Percentiles rank a stretch among this genome's conserved stretches.
These are phyloP conservation scores for Drosophila tsacasi DNA, from an alignment of 1,140 invertebrate genomes.

Conservation along the genomic window DNA sequence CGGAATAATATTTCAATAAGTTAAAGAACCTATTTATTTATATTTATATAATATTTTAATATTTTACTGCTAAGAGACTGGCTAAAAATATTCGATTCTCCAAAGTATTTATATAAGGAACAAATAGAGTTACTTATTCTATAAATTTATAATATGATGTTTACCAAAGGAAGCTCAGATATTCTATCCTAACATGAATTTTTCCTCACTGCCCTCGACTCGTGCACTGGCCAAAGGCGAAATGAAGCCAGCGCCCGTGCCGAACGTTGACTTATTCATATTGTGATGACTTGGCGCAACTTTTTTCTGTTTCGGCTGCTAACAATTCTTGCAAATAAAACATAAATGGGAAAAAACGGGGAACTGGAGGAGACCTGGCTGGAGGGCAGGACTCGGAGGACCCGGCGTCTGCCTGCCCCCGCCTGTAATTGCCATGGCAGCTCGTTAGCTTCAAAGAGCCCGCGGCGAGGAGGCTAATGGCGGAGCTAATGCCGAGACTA, in stretches of 20 bases:
- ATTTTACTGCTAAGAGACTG: too few relatives aligned
- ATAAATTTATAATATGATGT: neutral
- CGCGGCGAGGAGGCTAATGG: slow-evolving; percentile 43
- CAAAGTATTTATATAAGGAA: too few relatives aligned
- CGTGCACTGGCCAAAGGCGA: neutral
- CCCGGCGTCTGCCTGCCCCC: slow-evolving; percentile 21
- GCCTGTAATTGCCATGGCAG: slow-evolving; percentile 76
- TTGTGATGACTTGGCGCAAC: slow-evolving; percentile 45
- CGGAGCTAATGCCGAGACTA: slow-evolving; percentile 41
- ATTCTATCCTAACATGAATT: neutral
- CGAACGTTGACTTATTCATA: slow-evolving; percentile 55
- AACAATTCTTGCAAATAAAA: slow-evolving; percentile 35
- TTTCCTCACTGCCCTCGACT: slow-evolving; percentile 2
- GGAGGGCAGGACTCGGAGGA: slow-evolving; percentile 16
- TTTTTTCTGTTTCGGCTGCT: slow-evolving; percentile 42
- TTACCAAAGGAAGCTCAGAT: neutral
- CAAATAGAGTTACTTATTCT: too few relatives aligned
- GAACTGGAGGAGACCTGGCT: slow-evolving; percentile 2
- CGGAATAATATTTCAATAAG: too few relatives aligned
- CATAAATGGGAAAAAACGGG: slow-evolving; percentile 29
- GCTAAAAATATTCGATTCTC: too few relatives aligned
- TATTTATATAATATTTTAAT: too few relatives aligned
- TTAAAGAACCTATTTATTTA: too few relatives aligned
- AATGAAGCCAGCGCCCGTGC: slow-evolving; percentile 11
- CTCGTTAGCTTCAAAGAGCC: slow-evolving; percentile 72